Evolutionary conservation across 2,113 vertebrate species (phyloP), one percentile per base, ranked within the genome.

Genomic region (Xyliphius kryptos): DNA sequence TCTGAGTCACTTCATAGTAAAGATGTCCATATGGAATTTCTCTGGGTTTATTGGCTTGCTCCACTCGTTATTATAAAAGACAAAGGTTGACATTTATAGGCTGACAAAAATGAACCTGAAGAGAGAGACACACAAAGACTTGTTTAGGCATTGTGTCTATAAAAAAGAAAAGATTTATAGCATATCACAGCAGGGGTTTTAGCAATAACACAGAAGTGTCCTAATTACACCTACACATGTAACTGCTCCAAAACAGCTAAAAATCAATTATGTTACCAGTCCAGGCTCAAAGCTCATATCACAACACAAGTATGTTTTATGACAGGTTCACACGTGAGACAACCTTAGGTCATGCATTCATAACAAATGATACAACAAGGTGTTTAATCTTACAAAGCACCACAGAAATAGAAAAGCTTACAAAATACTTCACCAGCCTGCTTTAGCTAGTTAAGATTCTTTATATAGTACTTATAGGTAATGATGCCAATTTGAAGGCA

Each of bases 141-240:
- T 50, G 57, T 70, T 62, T 64, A 68, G 44, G 61, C 59, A 49
- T 54, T 54, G 14, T 66, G 48, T 61, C 20, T 41, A 52, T 50
- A 22, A 59, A 68, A 52, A 60, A 50, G 16, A 76, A 80, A 68
- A 22, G 36, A 36, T 64, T 56, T 69, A 50, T 26, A 40, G 73
- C 68, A 76, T 81, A 76, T 77, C 77, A 61, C 79, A 74, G 74
- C 70, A 49, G 72, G 76, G 47, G 15, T 65, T 56, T 40, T 17
- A 61, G 13, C 63, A 48, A 60, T 72, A 68, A 72, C 61, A 67
- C 61, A 58, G 22, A 51, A 72, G 57, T n/a, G n/a, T 74, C 56
- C 67, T 74, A 81, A 82, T 85, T 84, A 83, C 69, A 68, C 69
- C 46, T 70, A 77, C 81, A 84, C 79, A 77, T 85, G 80, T 79